Base-by-base conservation (phyloP, 2,888 invertebrate species). In the Lasioglossum leucozonium region DNA sequence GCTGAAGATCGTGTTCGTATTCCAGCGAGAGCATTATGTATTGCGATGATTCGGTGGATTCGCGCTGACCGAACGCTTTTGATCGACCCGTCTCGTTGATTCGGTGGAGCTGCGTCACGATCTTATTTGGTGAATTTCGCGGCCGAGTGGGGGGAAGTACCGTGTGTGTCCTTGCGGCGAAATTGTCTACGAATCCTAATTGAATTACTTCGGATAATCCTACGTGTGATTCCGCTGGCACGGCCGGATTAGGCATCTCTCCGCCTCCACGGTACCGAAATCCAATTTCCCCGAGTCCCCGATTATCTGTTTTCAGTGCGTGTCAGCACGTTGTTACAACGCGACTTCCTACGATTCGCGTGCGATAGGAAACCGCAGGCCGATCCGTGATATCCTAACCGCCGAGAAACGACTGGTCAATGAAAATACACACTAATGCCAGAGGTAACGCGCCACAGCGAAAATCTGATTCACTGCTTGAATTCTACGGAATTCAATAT, bases 171-270 rank as follows among this genome's bases (percentile, higher is more conserved):
- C 87, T 87, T 85, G 88, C 86, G 42, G 47, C 65, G 77, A 81
- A 88, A 79, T 84, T 76, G 77, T 72, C 80, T 82, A 65, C 72
- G 44, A 77, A 79, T 82, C 74, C 72, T 86, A 89, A 89, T 89
- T 78, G 86, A 87, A 89, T 89, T 89, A 89, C 82, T 83, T 73
- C 81, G 74, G 86, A 79, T 89, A 84, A 89, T 89, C 82, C 89
- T 75, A 51, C 79, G 72, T 80, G 81, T 75, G 84, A 89, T 86
- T 77, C 79, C 67, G 69, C 47, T 79, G 47, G 67, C 81, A 79
- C 22, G 75, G 65, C 30, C 67, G 87, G 87, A 88, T 88, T 88
- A 87, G 47, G 40, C 42, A 74, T 81, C 77, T 81, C 77, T 81
- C 79, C 44, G 69, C 77, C 58, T 67, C 78, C 76, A 34, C 72